These are phyloP conservation scores for Hystrix brachyura DNA, from an alignment of 2,113 vertebrate species.

Conservation along the genomic window DNA sequence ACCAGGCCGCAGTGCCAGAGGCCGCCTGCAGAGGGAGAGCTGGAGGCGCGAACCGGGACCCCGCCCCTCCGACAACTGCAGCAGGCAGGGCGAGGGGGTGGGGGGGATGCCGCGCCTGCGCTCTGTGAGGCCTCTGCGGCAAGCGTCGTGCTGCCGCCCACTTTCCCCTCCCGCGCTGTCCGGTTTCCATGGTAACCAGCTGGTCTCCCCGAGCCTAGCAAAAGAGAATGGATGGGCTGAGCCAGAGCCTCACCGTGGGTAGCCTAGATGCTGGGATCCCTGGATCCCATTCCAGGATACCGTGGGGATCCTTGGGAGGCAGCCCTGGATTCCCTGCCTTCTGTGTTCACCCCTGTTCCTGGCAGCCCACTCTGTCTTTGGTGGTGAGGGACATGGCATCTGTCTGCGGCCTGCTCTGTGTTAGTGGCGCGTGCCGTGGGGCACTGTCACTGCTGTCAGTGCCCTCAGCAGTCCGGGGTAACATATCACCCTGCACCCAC, in stretches of 20 bases:
- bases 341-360: background rate
- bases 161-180: background rate
- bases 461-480: background rate
- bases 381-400: background rate
- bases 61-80: accelerated
- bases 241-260: background rate
- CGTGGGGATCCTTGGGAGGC: background rate
- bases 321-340: background rate
- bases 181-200: conserved; percentile 37
- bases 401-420: background rate
- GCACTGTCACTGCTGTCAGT: too few relatives aligned
- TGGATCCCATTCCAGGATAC: background rate
- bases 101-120: background rate
- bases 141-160: background rate
- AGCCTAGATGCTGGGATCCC: background rate
- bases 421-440: background rate
- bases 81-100: accelerated
- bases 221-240: background rate
- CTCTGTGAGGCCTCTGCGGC: conserved; percentile 23
- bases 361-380: background rate
- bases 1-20: background rate
- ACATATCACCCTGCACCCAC: background rate
- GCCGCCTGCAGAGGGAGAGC: background rate
- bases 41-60: background rate
- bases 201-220: background rate